Conservation (phyloP, 2,113 vertebrate genomes). For the Pseudopipra pipra region DNA sequence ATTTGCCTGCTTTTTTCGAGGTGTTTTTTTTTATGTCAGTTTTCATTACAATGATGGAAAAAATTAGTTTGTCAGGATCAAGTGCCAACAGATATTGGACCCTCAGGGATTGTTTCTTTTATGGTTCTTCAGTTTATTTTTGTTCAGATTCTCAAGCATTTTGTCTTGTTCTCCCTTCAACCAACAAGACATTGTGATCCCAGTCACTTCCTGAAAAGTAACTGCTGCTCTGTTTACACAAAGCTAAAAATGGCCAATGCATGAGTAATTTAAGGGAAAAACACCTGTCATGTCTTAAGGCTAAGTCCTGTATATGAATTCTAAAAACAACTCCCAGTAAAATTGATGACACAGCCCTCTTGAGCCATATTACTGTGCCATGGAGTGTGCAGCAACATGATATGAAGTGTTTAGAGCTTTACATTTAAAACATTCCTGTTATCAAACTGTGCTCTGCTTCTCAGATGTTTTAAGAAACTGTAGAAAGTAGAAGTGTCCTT, state of each 20-base stretch:
- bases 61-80: neutral
- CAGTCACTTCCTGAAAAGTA: neutral
- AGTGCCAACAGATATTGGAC: neutral
- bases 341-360: neutral
- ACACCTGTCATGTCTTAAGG: neutral
- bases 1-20: neutral
- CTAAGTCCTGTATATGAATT: neutral
- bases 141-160: neutral
- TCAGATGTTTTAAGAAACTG: neutral
- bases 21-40: neutral
- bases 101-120: neutral
- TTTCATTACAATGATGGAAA: neutral
- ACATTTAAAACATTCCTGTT: neutral
- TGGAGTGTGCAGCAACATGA: neutral
- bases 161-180: neutral
- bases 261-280: neutral
- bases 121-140: slow-evolving; percentile 2
- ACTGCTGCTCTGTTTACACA: neutral
- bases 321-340: neutral
- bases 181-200: neutral
- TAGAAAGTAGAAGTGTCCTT: neutral
- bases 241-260: neutral
- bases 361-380: neutral
- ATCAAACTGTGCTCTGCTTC: neutral
- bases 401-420: neutral